phyloP scores from a whole-genome alignment of 2,888 invertebrate species.

The Volucella inanis region DNA sequence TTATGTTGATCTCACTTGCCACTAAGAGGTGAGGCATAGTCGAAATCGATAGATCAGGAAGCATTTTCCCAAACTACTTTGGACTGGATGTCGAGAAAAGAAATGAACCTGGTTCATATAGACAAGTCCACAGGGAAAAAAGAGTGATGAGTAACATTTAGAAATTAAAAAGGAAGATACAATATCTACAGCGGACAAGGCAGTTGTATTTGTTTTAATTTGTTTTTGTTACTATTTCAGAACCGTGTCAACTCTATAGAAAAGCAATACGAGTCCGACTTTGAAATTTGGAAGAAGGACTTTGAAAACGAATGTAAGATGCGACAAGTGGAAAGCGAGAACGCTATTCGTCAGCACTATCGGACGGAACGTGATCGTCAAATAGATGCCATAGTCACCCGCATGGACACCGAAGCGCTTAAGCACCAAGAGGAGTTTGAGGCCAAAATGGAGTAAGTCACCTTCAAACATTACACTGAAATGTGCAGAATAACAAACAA shows the following conservation, averaged over 20 bases:
- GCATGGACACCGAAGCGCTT: slow-evolving; percentile 82
- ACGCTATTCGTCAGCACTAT: slow-evolving; percentile 87
- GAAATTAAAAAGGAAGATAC: too few relatives aligned
- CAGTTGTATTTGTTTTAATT: too few relatives aligned
- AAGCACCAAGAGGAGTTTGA: slow-evolving; percentile 81
- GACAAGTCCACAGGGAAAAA: too few relatives aligned
- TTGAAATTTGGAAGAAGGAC: slow-evolving; percentile 85
- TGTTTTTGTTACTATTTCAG: slow-evolving; percentile 78
- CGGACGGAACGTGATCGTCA: slow-evolving; percentile 90
- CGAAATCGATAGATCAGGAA: too few relatives aligned
- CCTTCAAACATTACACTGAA: background rate
- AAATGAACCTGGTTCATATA: too few relatives aligned
- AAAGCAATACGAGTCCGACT: slow-evolving; percentile 86
- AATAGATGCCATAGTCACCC: slow-evolving; percentile 85
- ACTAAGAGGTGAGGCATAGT: too few relatives aligned
- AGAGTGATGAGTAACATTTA: too few relatives aligned
- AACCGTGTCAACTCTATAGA: slow-evolving; percentile 85
- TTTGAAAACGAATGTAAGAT: slow-evolving; percentile 83
- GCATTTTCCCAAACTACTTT: too few relatives aligned
- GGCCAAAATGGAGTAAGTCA: slow-evolving; percentile 79
- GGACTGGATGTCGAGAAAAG: too few relatives aligned
- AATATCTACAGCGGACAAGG: too few relatives aligned
- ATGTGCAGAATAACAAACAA: slow-evolving; percentile 4
- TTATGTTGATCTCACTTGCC: too few relatives aligned
- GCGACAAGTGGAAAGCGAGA: slow-evolving; percentile 87